Percentiles rank a stretch among this genome's conserved stretches.
Evolutionary conservation across 2,888 invertebrate genomes (phyloP).

Genomic region (Agrochola lota): DNA sequence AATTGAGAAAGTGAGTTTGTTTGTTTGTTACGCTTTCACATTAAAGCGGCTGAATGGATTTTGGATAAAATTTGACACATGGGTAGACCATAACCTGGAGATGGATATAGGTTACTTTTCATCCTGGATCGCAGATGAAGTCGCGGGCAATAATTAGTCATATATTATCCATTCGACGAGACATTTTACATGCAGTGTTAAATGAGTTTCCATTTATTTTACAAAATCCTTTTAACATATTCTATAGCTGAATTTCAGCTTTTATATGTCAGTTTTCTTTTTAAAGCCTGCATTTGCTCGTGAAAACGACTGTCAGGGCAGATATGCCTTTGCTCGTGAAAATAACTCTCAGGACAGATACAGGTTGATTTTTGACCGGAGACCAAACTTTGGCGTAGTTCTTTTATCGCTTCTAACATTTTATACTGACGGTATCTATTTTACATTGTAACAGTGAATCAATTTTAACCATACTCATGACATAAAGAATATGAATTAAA

Average conservation of each 20-base stretch:
- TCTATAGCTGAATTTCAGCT: background rate
- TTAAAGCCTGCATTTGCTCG: background rate
- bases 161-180: background rate
- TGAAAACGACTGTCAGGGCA: constrained; percentile 6
- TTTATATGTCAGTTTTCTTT: background rate
- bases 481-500: too few species aligned
- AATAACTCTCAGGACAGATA: background rate
- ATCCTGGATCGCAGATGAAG: too few species aligned
- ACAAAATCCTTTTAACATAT: constrained; percentile 1
- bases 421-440: background rate
- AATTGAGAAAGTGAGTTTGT: too few species aligned
- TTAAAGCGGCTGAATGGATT: too few species aligned
- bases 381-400: background rate
- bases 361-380: background rate
- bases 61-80: too few species aligned
- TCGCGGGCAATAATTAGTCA: too few species aligned
- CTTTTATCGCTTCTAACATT: background rate
- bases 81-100: too few species aligned
- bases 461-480: too few species aligned
- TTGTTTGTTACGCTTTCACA: too few species aligned
- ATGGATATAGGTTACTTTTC: too few species aligned
- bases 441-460: too few species aligned
- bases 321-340: background rate
- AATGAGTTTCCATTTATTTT: background rate
- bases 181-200: background rate